Percentiles rank a stretch among this genome's conserved stretches.
Evolutionary conservation across 2,888 invertebrate genomes (phyloP).

Genomic region (Dioctria rufipes): DNA sequence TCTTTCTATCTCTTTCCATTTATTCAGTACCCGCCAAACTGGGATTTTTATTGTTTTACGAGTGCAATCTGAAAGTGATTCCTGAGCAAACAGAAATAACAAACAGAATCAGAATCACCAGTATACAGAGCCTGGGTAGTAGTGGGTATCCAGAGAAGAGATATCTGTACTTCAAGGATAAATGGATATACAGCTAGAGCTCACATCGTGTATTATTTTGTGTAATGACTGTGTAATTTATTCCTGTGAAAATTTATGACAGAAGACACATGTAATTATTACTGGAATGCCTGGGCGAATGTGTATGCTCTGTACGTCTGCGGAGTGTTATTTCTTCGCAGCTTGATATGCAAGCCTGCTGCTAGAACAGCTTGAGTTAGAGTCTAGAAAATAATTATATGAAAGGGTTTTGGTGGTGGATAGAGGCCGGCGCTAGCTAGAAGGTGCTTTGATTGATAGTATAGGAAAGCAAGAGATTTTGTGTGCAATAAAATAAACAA

Average conservation of each 20-base stretch:
- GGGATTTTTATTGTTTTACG: background rate
- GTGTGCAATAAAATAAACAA: background rate
- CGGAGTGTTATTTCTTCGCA: background rate
- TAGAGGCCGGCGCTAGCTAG: background rate
- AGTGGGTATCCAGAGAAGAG: background rate
- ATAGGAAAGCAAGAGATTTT: background rate
- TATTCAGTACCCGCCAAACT: background rate
- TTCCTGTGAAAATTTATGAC: slow-evolving; percentile 23
- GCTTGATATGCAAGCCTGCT: no score
- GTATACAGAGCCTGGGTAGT: background rate
- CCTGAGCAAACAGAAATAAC: slow-evolving; percentile 6
- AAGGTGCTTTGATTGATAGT: background rate
- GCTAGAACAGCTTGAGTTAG: no score
- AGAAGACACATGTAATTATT: slow-evolving; percentile 28
- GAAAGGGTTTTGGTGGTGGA: background rate
- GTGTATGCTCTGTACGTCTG: background rate
- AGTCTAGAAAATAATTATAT: no score
- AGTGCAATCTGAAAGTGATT: background rate
- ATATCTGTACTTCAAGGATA: background rate
- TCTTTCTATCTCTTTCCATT: no score
- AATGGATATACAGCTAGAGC: background rate
- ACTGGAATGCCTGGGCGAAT: slow-evolving; percentile 1
- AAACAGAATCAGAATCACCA: background rate
- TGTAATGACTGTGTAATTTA: slow-evolving; percentile 28
- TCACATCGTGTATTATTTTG: background rate